These are phyloP conservation scores for Eciton burchellii DNA, from an alignment of 1,140 invertebrate species.

Conservation along the genomic window DNA sequence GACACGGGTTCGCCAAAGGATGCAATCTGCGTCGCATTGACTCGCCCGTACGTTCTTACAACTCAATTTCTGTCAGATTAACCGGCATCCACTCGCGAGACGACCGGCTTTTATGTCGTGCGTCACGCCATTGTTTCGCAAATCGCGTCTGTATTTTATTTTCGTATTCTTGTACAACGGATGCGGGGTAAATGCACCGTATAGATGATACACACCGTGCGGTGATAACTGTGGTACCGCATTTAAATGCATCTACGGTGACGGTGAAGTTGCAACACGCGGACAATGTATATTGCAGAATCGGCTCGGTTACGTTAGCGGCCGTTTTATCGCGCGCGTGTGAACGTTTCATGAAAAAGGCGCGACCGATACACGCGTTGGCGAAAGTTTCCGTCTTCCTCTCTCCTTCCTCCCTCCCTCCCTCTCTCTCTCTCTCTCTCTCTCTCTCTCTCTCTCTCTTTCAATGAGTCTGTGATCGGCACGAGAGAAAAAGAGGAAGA, in stretches of 20 bases:
- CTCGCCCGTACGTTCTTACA: slow-evolving; percentile 21
- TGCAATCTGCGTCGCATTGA: slow-evolving; percentile 23
- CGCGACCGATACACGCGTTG: neutral
- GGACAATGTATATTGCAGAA: slow-evolving; percentile 33
- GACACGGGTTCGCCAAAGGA: neutral
- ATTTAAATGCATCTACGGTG: slow-evolving; percentile 53
- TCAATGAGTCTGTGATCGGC: neutral
- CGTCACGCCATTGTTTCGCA: slow-evolving; percentile 32
- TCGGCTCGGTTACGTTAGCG: slow-evolving; percentile 23
- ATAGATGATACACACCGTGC: neutral
- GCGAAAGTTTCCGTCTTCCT: slow-evolving; percentile 3
- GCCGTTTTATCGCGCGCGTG: slow-evolving; percentile 21
- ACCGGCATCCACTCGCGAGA: neutral
- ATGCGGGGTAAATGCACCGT: slow-evolving; percentile 15
- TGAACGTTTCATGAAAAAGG: slow-evolving; percentile 46
- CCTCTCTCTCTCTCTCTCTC: too few species aligned
- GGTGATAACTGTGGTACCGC: slow-evolving; percentile 23
- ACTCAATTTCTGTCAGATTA: slow-evolving; percentile 42
- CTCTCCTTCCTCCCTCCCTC: too few species aligned
- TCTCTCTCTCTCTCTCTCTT: too few species aligned
- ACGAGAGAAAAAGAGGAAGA: too few species aligned
- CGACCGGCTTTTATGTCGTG: slow-evolving; percentile 8
- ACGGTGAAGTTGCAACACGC: slow-evolving; percentile 38
- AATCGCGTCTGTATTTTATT: slow-evolving; percentile 46
- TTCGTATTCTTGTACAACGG: neutral